Conservation (phyloP, 2,113 vertebrate species). For the Oenanthe oenanthe region DNA sequence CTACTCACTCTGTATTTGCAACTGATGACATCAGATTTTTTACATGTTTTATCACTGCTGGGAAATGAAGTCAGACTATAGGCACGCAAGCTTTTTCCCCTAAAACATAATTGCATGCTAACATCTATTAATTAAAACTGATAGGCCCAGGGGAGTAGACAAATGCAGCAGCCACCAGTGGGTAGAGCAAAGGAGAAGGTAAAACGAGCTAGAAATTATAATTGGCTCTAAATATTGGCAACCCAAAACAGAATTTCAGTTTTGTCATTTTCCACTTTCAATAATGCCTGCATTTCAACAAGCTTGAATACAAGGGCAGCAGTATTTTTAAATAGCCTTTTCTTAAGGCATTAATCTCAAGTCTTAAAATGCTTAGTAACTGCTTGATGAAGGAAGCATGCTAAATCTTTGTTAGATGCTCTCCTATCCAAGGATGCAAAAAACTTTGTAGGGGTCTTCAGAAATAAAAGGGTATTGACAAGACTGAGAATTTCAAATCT, state of each 20-base stretch:
- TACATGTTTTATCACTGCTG: not conserved
- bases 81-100: not conserved
- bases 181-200: not conserved
- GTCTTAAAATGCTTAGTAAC: conserved; percentile 12
- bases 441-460: not conserved
- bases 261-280: not conserved
- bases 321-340: not conserved
- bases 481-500: not conserved
- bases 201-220: not conserved
- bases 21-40: not conserved
- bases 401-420: not conserved
- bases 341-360: conserved; percentile 4
- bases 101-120: not conserved
- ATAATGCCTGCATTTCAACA: not conserved
- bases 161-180: not conserved
- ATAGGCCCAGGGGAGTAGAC: not conserved
- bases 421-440: conserved; percentile 9
- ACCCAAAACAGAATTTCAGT: not conserved
- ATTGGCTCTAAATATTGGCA: not conserved
- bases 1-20: not conserved
- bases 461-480: not conserved
- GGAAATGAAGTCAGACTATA: not conserved
- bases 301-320: not conserved
- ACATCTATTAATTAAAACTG: conserved; percentile 20
- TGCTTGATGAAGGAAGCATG: accelerated